phyloP scores from a whole-genome alignment of 2,888 invertebrate species.

The Chrysopilus asiliformis region DNA sequence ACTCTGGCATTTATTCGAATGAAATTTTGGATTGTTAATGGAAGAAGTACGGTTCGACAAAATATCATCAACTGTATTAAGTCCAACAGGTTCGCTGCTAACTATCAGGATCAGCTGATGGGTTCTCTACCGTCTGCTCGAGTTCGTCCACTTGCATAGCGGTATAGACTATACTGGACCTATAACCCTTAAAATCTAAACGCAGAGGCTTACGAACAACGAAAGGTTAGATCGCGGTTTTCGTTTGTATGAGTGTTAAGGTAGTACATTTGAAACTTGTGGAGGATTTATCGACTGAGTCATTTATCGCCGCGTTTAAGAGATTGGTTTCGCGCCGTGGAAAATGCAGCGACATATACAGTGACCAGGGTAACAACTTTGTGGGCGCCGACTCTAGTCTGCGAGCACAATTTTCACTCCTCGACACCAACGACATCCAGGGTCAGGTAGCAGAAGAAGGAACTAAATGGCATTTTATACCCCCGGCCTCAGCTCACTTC shows the following conservation, averaged over 20 bases:
- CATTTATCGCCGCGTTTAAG: conserved; percentile 18
- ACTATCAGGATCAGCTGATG: not conserved
- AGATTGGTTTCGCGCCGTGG: conserved; percentile 21
- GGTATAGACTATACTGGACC: conserved; percentile 17
- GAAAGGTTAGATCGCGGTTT: conserved; percentile 19
- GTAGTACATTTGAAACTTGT: conserved; percentile 14
- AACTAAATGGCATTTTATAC: not conserved
- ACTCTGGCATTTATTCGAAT: not conserved
- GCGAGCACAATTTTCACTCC: too few species aligned
- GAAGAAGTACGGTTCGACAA: not conserved
- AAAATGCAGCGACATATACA: conserved; percentile 17
- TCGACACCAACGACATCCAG: too few species aligned
- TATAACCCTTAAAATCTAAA: conserved; percentile 9
- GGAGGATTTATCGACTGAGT: conserved; percentile 14
- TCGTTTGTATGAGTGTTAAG: conserved; percentile 18
- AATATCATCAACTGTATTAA: not conserved
- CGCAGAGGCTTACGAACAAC: conserved; percentile 13
- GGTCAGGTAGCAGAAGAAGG: too few species aligned
- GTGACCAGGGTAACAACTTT: too few species aligned
- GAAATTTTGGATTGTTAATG: not conserved
- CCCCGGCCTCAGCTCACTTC: not conserved
- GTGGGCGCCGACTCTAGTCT: conserved; percentile 17
- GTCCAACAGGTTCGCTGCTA: not conserved
- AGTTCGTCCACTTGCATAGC: conserved; percentile 2
- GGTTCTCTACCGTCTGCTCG: not conserved